Conservation (phyloP, 2,888 invertebrate genomes). For the Brachyptera risi region DNA sequence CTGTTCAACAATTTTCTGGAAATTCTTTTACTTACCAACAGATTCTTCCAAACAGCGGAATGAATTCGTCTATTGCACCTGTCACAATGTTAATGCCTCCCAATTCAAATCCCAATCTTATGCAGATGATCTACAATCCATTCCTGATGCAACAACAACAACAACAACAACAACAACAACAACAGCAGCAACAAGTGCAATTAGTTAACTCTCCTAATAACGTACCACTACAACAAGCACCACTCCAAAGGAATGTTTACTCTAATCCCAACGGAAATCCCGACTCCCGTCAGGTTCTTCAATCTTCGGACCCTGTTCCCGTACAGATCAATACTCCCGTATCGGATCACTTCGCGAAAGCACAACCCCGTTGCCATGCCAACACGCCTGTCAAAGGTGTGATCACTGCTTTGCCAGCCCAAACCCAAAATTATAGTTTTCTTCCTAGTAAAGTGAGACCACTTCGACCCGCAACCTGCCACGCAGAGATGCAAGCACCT, state of each 20-base stretch:
- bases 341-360: too few species aligned
- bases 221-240: background rate
- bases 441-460: too few species aligned
- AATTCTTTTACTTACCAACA: constrained; percentile 8
- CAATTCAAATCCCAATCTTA: constrained; percentile 39
- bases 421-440: too few species aligned
- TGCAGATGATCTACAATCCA: constrained; percentile 49
- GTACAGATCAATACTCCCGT: too few species aligned
- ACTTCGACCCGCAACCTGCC: too few species aligned
- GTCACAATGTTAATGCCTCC: constrained; percentile 8
- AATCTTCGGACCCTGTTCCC: background rate
- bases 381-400: too few species aligned
- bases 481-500: too few species aligned
- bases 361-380: too few species aligned
- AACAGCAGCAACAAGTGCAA: constrained; percentile 50
- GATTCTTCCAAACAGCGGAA: background rate
- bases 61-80: background rate
- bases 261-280: background rate
- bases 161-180: constrained; percentile 46
- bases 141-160: constrained; percentile 47
- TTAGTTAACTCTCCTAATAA: constrained; percentile 30
- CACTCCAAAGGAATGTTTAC: background rate
- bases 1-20: background rate
- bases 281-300: background rate
- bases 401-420: too few species aligned